Evolutionary conservation across 2,888 invertebrate genomes (phyloP).

Genomic region (Lithophane ornitopus): DNA sequence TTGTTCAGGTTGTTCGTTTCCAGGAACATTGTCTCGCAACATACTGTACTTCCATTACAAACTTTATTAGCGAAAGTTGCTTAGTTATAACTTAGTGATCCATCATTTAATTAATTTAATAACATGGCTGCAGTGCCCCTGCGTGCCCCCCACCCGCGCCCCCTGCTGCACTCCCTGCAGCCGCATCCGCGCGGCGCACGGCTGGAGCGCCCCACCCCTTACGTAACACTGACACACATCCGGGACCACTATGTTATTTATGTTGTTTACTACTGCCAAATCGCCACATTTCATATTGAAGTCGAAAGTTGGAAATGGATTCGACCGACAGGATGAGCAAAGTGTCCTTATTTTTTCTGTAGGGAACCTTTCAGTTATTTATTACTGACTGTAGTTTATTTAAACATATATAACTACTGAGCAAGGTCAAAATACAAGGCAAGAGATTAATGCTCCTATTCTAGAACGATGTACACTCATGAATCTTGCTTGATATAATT

Average conservation of each 20-base stretch:
- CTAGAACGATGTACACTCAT: background rate
- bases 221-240: conserved; percentile 64
- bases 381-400: background rate
- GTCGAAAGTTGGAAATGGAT: conserved; percentile 26
- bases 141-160: background rate
- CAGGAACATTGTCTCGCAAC: background rate
- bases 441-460: background rate
- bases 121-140: conserved; percentile 28
- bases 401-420: background rate
- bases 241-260: conserved; percentile 56
- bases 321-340: conserved; percentile 3
- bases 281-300: conserved; percentile 36
- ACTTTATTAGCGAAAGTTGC: conserved; percentile 14
- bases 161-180: conserved; percentile 48
- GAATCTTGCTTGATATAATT: background rate
- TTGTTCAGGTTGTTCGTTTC: conserved; percentile 30
- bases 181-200: conserved; percentile 36
- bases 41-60: background rate
- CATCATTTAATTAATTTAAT: conserved; percentile 33
- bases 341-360: conserved; percentile 5
- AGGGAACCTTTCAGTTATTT: background rate
- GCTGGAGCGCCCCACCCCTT: conserved; percentile 36
- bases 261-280: conserved; percentile 58
- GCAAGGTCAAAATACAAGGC: background rate
- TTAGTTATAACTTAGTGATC: conserved; percentile 25